A percentile compares a stretch with the other conserved stretches of the same genome.
Conservation (phyloP, 2,888 invertebrate genomes). For the Heliconius charithonia region DNA sequence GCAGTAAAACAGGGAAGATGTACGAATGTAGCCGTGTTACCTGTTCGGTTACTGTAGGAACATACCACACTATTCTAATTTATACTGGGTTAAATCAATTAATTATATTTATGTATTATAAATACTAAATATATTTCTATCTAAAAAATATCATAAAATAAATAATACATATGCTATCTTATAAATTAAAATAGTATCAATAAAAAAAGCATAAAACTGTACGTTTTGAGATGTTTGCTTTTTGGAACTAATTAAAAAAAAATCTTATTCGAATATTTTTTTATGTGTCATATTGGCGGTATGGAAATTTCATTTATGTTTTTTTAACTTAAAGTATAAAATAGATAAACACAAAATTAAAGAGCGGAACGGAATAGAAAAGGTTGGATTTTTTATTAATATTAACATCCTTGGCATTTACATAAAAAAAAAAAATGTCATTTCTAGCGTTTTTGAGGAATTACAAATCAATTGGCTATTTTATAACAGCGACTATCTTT, state of each 20-base stretch:
- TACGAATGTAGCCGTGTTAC: constrained; percentile 55
- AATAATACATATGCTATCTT: not conserved
- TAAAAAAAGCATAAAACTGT: not conserved
- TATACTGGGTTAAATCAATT: constrained; percentile 9
- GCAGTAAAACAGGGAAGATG: constrained; percentile 62
- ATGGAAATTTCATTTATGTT: too few species aligned
- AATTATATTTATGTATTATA: not conserved
- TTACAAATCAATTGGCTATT: not conserved
- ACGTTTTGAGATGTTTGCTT: not conserved
- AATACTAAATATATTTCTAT: not conserved
- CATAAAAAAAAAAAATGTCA: too few species aligned
- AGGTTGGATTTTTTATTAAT: too few species aligned
- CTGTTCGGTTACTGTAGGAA: constrained; percentile 45
- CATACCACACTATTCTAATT: constrained; percentile 23
- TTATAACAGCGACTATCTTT: not conserved
- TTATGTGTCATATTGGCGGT: not conserved
- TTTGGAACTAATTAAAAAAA: too few species aligned
- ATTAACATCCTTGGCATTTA: too few species aligned
- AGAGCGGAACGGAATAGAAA: too few species aligned
- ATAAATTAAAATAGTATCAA: not conserved
- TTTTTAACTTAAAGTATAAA: too few species aligned
- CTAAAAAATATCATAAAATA: not conserved
- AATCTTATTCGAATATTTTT: not conserved
- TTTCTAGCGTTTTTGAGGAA: not conserved
- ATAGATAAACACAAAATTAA: too few species aligned